A percentile compares a stretch with the other conserved stretches of the same genome.
phyloP scores from a whole-genome alignment of 1,140 invertebrate genomes.

The Geopemphigus sp. region DNA sequence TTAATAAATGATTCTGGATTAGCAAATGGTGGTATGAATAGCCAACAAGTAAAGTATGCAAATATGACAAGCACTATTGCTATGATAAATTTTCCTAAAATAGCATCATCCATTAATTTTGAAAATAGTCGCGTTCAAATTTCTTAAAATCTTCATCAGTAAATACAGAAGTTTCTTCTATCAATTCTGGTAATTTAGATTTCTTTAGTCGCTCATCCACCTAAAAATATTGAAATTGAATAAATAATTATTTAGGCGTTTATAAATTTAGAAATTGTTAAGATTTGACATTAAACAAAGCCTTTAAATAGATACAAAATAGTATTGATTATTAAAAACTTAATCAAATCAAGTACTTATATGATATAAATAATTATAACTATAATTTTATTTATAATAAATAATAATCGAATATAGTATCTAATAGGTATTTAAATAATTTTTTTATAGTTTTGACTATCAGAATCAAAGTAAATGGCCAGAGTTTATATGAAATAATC shows the following conservation, averaged over 20 bases:
- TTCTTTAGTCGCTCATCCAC: background rate
- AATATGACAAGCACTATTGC: constrained; percentile 23
- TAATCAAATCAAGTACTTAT: too few species aligned
- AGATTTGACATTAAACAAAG: background rate
- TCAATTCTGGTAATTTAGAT: background rate
- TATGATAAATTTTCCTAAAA: constrained; percentile 31
- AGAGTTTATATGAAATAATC: too few species aligned
- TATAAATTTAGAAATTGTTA: constrained; percentile 13
- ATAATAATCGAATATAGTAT: too few species aligned
- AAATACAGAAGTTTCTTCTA: constrained; percentile 40
- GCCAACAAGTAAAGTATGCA: constrained; percentile 43
- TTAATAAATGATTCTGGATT: constrained; percentile 32
- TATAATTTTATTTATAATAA: too few species aligned
- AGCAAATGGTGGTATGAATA: constrained; percentile 44
- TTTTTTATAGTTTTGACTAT: too few species aligned
- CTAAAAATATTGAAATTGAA: constrained; percentile 19
- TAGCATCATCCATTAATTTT: constrained; percentile 46
- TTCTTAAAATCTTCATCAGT: constrained; percentile 45
- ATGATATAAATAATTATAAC: too few species aligned
- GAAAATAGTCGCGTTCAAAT: constrained; percentile 45
- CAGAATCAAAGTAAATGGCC: too few species aligned
- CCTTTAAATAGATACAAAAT: background rate
- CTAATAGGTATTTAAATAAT: too few species aligned
- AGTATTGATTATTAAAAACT: too few species aligned
- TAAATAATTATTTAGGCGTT: too few species aligned